A percentile compares a stretch with the other conserved stretches of the same genome.
Evolutionary conservation across 2,888 invertebrate species (phyloP).

Genomic region (Aphidoletes aphidimyza): DNA sequence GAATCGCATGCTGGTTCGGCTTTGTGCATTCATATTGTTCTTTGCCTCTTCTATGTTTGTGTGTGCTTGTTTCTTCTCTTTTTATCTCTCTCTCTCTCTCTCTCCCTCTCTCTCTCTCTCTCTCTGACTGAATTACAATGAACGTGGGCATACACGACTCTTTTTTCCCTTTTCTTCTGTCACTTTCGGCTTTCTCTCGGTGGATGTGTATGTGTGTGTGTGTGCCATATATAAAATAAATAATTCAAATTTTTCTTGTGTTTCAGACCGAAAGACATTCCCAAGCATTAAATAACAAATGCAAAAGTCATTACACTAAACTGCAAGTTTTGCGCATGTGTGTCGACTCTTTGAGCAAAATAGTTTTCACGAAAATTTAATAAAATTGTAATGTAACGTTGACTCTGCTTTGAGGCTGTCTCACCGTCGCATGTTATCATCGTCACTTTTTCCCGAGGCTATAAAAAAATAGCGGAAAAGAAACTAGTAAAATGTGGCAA

Average conservation of each 20-base stretch:
- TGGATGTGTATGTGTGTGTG: too few relatives aligned
- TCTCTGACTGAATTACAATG: neutral
- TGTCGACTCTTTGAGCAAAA: neutral
- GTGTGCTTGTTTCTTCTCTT: neutral
- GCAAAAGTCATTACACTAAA: neutral
- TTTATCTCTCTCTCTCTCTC: neutral
- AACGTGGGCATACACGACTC: too few relatives aligned
- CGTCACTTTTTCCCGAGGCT: neutral
- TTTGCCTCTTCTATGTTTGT: neutral
- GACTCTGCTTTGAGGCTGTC: neutral
- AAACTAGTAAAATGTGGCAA: neutral
- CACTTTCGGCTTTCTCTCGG: too few relatives aligned
- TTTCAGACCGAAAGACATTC: too few relatives aligned
- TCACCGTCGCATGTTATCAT: neutral
- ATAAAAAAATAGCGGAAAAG: neutral
- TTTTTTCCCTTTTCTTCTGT: too few relatives aligned
- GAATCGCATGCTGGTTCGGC: slow-evolving; percentile 53
- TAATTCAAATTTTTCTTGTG: too few relatives aligned
- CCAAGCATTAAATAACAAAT: neutral
- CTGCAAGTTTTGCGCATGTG: neutral
- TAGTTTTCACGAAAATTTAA: neutral
- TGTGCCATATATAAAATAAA: too few relatives aligned
- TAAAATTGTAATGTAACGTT: neutral
- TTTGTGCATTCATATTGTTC: neutral
- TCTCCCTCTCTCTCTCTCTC: neutral